Percentiles rank a stretch among this genome's conserved stretches.
These are phyloP conservation scores for Montipora efflorescens DNA, from an alignment of 64 coral and sea anemone genomes.

Conservation along the genomic window DNA sequence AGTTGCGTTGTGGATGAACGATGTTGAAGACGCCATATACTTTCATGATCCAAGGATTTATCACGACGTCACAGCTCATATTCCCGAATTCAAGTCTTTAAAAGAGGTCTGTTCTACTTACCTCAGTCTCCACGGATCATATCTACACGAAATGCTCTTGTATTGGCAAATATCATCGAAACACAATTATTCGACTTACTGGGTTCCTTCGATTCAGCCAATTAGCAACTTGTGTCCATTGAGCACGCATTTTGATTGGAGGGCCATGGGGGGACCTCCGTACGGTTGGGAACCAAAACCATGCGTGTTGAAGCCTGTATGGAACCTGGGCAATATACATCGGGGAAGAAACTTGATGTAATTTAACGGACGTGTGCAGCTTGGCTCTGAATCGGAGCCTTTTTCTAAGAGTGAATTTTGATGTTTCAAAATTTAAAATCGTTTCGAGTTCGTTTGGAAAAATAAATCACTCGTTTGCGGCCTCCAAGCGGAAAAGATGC, in stretches of 20 bases:
- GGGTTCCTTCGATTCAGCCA: constrained; percentile 87
- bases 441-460: no score
- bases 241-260: constrained; percentile 85
- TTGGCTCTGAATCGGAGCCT: no score
- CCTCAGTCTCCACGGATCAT: constrained; percentile 86
- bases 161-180: constrained; percentile 86
- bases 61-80: constrained; percentile 73
- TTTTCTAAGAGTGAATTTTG: no score
- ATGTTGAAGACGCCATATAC: constrained; percentile 74
- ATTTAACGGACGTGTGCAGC: not conserved
- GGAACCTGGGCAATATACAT: constrained; percentile 80
- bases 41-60: constrained; percentile 90
- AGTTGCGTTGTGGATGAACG: constrained; percentile 93
- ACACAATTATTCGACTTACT: constrained; percentile 44
- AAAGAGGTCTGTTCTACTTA: constrained; percentile 76
- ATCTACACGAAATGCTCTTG: constrained; percentile 76
- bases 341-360: constrained; percentile 89
- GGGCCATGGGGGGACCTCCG: constrained; percentile 76
- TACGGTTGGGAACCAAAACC: constrained; percentile 84
- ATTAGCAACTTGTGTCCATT: constrained; percentile 79
- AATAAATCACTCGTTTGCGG: no score
- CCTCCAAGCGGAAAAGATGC: no score
- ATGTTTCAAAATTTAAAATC: no score
- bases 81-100: constrained; percentile 69
- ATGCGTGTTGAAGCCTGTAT: constrained; percentile 66